phyloP scores from a whole-genome alignment of 1,140 invertebrate genomes.

The Dolichoris vasculosae region DNA sequence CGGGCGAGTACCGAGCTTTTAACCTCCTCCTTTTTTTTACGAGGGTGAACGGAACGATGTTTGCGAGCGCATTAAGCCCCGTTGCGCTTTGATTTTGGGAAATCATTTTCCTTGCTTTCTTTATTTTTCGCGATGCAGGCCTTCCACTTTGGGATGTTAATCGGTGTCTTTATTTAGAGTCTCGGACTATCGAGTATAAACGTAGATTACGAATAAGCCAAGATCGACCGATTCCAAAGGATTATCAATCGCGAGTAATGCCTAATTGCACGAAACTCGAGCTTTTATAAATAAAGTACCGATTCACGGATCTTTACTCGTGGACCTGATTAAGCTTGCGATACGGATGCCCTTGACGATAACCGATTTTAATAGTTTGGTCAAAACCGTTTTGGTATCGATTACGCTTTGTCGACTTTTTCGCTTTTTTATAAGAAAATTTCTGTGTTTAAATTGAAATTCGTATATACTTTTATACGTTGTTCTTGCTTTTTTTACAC shows the following conservation, averaged over 20 bases:
- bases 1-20: background rate
- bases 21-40: background rate
- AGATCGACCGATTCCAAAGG: background rate
- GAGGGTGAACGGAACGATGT: slow-evolving; percentile 15
- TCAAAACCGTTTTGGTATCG: too few relatives aligned
- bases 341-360: too few relatives aligned
- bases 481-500: too few relatives aligned
- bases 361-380: too few relatives aligned
- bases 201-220: background rate
- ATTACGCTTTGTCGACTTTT: background rate
- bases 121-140: background rate
- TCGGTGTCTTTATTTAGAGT: background rate
- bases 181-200: background rate
- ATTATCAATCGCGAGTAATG: background rate
- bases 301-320: too few relatives aligned
- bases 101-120: background rate
- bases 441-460: background rate
- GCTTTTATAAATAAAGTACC: background rate
- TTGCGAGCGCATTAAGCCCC: slow-evolving; percentile 2
- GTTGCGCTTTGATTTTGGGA: background rate
- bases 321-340: too few relatives aligned
- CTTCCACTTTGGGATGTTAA: background rate
- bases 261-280: background rate
- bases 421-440: background rate
- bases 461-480: background rate